Conservation (phyloP, 2,888 invertebrate genomes). For the Acronicta psi region DNA sequence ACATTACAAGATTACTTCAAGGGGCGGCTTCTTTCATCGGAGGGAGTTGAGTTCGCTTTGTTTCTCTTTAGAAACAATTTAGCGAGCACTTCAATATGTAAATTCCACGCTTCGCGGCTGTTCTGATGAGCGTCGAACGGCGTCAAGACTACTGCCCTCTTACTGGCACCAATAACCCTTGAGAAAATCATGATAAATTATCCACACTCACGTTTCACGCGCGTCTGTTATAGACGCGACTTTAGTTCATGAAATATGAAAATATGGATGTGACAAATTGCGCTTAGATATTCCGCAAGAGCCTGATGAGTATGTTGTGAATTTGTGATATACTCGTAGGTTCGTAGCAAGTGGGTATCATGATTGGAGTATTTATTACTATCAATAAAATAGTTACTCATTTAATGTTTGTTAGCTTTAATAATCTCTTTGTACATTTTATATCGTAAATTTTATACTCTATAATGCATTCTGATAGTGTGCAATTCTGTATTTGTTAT, state of each 20-base stretch:
- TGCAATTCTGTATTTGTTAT: too few relatives aligned
- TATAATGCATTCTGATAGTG: too few relatives aligned
- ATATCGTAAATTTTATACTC: too few relatives aligned
- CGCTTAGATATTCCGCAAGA: not conserved
- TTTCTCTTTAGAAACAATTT: slow-evolving; percentile 73
- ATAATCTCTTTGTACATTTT: too few relatives aligned
- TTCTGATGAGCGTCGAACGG: slow-evolving; percentile 55
- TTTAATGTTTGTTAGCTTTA: too few relatives aligned
- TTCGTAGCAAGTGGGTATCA: too few relatives aligned
- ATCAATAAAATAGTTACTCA: too few relatives aligned
- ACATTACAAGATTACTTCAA: slow-evolving; percentile 44
- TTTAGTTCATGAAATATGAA: slow-evolving; percentile 53
- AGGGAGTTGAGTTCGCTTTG: slow-evolving; percentile 48
- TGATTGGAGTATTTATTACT: too few relatives aligned
- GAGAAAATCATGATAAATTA: slow-evolving; percentile 87
- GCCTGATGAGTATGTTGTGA: not conserved
- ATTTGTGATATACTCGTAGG: too few relatives aligned
- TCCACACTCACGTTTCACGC: slow-evolving; percentile 82
- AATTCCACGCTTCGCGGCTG: slow-evolving; percentile 73
- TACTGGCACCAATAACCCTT: slow-evolving; percentile 83
- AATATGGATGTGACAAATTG: slow-evolving; percentile 64
- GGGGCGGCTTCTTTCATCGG: slow-evolving; percentile 34
- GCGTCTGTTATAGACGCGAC: slow-evolving; percentile 71
- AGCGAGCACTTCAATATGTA: slow-evolving; percentile 77
- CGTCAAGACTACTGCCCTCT: slow-evolving; percentile 75